Base-by-base conservation (phyloP, 2,797 vertebrate species). In the Rhinogobio ventralis region DNA sequence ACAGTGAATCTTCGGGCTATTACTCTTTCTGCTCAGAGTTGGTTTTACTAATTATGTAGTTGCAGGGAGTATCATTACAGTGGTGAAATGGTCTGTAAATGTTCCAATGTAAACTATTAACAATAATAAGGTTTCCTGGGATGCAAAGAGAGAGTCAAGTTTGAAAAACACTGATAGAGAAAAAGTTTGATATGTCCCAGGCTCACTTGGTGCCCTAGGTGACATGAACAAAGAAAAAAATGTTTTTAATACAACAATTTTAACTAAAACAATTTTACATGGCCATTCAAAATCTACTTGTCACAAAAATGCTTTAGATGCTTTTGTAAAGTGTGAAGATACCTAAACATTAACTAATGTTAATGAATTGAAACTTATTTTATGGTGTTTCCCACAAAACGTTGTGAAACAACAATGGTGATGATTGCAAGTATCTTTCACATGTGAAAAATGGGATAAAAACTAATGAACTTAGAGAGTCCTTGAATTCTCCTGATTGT, bases 401-500 rank as follows among this genome's bases (percentile, higher is more conserved):
- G 6, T 9, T 46, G 42, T 25, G 6, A 45, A 72, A 25, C 13
- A 28, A 15, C 60, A 46, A 46, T 19, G 5, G 4, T 69, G 69
- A 28, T 73, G 69, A 53, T 7, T 74, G 10, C 39, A 74, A 33
- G 17, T 20, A 51, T 74, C 17, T 28, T 20, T 10, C 28, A 23
- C 15, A 11, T 33, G 19, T 23, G 49, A 28, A 75, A 20, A 53
- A 53, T 23, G 7, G 3, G 10, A 75, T 55, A 55, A 36, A 49
- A 30, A 49, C 14, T 7, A 6, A 19, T 36, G 2, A 69, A 45
- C 17, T 71, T 4, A 23, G 33, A 81, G 46, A 20, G 25, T 57
- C 36, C n/a, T 39, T 81, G 51, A 81, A 71, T 81, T 68, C 10
- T 28, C n/a, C 45, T 57, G 23, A 30, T 15, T 81, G 25, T 60